A percentile compares a stretch with the other conserved stretches of the same genome.
These are phyloP conservation scores for Brachirus orientalis DNA, from an alignment of 2,113 vertebrate species.

Conservation along the genomic window DNA sequence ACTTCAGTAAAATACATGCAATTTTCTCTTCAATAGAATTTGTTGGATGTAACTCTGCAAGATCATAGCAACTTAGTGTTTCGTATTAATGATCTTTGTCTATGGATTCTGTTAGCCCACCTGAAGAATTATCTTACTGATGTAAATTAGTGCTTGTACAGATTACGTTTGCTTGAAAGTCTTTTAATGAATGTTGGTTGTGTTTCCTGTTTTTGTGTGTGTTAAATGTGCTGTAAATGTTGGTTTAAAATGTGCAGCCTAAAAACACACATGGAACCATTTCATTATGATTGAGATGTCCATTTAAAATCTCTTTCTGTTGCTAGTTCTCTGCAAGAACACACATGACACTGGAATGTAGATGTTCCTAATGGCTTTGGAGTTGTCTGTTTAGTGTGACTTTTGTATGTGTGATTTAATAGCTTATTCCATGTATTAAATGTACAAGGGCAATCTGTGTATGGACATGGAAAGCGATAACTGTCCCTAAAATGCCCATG, in stretches of 20 bases:
- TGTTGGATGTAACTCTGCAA: conserved; percentile 2
- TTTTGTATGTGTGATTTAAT: not conserved
- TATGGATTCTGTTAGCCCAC: not conserved
- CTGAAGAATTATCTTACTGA: conserved; percentile 20
- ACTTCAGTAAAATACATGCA: conserved; percentile 36
- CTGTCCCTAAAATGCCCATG: not conserved
- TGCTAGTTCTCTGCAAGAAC: conserved; percentile 3
- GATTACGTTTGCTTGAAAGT: not conserved
- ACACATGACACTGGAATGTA: conserved; percentile 6
- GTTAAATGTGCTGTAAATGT: conserved; percentile 4
- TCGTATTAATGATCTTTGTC: conserved; percentile 19
- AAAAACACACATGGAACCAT: not conserved
- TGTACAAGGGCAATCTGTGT: conserved; percentile 4
- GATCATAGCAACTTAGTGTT: conserved; percentile 2
- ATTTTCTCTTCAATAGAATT: conserved; percentile 11
- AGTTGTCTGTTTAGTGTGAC: not conserved
- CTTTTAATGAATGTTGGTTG: conserved; percentile 1
- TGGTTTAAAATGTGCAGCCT: not conserved
- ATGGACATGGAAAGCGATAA: not conserved
- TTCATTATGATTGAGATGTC: not conserved
- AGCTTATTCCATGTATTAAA: conserved; percentile 3
- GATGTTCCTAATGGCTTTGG: not conserved
- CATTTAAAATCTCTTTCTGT: not conserved
- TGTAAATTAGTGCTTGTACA: not conserved
- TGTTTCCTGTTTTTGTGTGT: conserved; percentile 23